Evolutionary conservation across 2,797 vertebrate genomes (phyloP), one percentile per base, ranked within the genome.

Genomic region (Falco biarmicus): DNA sequence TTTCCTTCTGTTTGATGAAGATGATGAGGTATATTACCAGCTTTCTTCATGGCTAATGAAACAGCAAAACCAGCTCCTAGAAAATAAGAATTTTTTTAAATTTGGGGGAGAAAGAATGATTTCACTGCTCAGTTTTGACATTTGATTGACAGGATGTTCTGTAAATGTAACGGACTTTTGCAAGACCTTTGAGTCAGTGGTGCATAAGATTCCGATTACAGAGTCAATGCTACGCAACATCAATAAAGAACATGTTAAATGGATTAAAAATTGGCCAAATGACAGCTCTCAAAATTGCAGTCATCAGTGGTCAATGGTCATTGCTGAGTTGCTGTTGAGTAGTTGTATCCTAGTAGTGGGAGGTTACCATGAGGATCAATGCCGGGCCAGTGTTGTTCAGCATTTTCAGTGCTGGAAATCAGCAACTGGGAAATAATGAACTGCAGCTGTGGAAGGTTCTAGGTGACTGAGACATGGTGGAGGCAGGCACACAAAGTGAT

Each of bases 171-270:
- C 31, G n/a, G 59, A 69, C 59, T 88, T 96, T 61, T 76, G n/a
- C 63, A 81, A 95, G 85, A 78, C 85, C 69, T 92, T 94, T 89
- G 70, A 89, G 59, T 93, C 64, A 66, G 63, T 92, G 50, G 43
- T 63, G 77, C 84, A 43, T 88, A 69, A n/a, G 84, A 68, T 60
- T 84, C 54, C 73, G 61, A 39, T 60, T 74, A 63, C 51, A 59
- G 48, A 93, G 51, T 77, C 65, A 60, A 6, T 75, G 53, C 53
- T 81, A n/a, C 0, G 0, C 69, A 81, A 20, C n/a, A 28, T 78
- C 87, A 81, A 65, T 88, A 91, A 90, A 60, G 60, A 84, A 20
- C 22, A 70, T 19, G n/a, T 87, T 90, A 87, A 89, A 87, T 76
- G 54, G 54, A 90, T 95, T 94, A 74, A 87, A 91, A 82, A n/a